These are phyloP conservation scores for Chelon labrosus DNA, from an alignment of 2,797 vertebrate species.

Conservation along the genomic window DNA sequence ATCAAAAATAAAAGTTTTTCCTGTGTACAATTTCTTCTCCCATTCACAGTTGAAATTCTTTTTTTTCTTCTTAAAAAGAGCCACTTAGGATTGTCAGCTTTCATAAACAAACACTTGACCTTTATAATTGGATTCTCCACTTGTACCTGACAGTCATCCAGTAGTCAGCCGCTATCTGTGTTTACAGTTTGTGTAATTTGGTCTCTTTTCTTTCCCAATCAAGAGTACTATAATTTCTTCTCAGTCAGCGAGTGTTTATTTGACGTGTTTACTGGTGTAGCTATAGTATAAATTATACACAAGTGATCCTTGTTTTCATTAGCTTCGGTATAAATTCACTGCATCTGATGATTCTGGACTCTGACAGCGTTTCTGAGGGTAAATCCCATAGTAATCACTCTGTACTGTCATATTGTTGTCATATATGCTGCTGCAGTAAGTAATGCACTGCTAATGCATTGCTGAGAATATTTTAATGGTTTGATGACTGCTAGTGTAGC, in stretches of 20 bases:
- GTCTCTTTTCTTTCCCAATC: slow-evolving; percentile 24
- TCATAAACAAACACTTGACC: slow-evolving; percentile 34
- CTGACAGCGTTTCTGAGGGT: slow-evolving; percentile 8
- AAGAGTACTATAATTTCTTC: slow-evolving; percentile 34
- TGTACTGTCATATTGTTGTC: not conserved
- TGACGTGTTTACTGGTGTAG: slow-evolving; percentile 32
- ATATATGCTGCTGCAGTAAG: slow-evolving; percentile 21
- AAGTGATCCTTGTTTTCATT: slow-evolving; percentile 42
- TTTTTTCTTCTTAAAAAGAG: not conserved
- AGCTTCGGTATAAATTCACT: slow-evolving; percentile 27
- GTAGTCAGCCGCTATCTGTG: slow-evolving; percentile 10
- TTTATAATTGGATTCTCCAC: slow-evolving; percentile 12
- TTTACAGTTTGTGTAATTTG: slow-evolving; percentile 41
- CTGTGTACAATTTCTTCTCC: not conserved
- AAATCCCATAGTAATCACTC: slow-evolving; percentile 11
- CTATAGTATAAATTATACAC: slow-evolving; percentile 34
- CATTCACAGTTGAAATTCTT: not conserved
- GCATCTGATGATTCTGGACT: slow-evolving; percentile 12
- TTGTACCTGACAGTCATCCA: slow-evolving; percentile 4
- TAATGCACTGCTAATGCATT: slow-evolving; percentile 3
- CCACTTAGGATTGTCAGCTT: not conserved
- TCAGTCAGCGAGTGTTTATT: slow-evolving; percentile 36
- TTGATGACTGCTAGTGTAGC: slow-evolving; percentile 26
- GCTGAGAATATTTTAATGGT: slow-evolving; percentile 14
- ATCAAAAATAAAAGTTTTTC: not conserved